A percentile compares a stretch with the other conserved stretches of the same genome.
phyloP scores from a whole-genome alignment of 2,797 vertebrate species.

The Tachyglossus aculeatus region DNA sequence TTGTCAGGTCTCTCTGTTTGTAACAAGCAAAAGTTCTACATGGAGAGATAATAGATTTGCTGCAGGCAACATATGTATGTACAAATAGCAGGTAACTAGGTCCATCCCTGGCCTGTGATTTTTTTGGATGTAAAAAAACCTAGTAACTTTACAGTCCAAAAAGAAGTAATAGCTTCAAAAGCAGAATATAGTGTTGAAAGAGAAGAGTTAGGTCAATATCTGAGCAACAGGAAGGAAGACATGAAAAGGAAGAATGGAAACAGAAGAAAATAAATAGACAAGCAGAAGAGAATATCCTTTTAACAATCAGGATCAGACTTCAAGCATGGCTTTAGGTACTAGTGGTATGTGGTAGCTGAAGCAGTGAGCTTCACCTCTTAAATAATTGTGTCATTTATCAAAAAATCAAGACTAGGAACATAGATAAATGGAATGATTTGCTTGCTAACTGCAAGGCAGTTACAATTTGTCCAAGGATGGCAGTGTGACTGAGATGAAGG shows the following conservation, averaged over 20 bases:
- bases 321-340: slow-evolving; percentile 20
- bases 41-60: neutral
- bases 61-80: neutral
- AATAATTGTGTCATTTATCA: slow-evolving; percentile 62
- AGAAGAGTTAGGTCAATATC: slow-evolving; percentile 10
- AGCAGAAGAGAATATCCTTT: slow-evolving; percentile 10
- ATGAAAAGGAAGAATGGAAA: slow-evolving; percentile 22
- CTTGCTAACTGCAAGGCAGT: slow-evolving; percentile 47
- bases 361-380: slow-evolving; percentile 43
- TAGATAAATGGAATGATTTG: slow-evolving; percentile 42
- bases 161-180: slow-evolving; percentile 1
- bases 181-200: neutral
- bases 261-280: slow-evolving; percentile 19
- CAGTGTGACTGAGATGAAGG: slow-evolving; percentile 42
- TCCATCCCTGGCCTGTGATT: neutral
- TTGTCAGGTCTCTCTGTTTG: too few relatives aligned
- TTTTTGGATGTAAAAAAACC: neutral
- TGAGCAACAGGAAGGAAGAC: slow-evolving; percentile 27
- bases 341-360: slow-evolving; percentile 16
- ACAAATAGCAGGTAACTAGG: neutral
- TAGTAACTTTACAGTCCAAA: neutral
- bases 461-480: slow-evolving; percentile 26
- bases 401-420: slow-evolving; percentile 55
- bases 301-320: slow-evolving; percentile 21
- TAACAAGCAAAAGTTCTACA: neutral